Conservation (phyloP, 2,888 invertebrate species). For the Tetragonisca angustula region DNA sequence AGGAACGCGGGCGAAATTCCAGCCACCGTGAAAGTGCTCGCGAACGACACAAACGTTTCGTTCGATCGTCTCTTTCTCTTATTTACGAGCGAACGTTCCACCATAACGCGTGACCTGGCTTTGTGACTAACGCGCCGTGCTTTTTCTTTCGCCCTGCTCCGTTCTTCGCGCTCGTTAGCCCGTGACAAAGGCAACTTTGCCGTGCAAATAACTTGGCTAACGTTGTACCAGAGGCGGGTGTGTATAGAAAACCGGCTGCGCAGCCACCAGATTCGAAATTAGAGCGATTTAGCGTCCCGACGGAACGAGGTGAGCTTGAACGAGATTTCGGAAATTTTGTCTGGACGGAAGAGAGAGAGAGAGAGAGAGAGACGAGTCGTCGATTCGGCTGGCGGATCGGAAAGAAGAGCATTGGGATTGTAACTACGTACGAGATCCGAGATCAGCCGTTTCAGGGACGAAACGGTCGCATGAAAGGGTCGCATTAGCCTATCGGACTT, state of each 20-base stretch:
- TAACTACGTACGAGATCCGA: too few relatives aligned
- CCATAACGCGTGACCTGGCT: neutral
- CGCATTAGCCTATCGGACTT: neutral
- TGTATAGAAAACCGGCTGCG: too few relatives aligned
- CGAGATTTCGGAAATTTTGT: too few relatives aligned
- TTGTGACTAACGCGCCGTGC: neutral
- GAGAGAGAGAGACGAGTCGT: too few relatives aligned
- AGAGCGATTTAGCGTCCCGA: neutral
- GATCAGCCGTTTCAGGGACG: neutral
- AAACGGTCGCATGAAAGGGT: neutral
- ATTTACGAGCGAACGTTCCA: slow-evolving; percentile 3
- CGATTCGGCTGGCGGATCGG: too few relatives aligned
- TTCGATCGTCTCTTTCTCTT: too few relatives aligned
- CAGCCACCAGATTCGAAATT: too few relatives aligned
- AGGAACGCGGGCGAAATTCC: too few relatives aligned
- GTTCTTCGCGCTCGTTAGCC: neutral
- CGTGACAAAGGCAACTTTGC: neutral
- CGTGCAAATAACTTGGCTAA: slow-evolving; percentile 1
- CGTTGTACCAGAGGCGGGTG: neutral
- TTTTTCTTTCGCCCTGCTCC: neutral
- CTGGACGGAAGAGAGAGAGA: too few relatives aligned
- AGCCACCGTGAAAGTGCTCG: slow-evolving; percentile 29
- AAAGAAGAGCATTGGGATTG: too few relatives aligned
- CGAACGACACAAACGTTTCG: slow-evolving; percentile 16
- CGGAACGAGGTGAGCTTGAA: neutral